Evolutionary conservation across 92 coral and sea anemone genomes (phyloP).

Genomic region (Phymanthus crucifer): DNA sequence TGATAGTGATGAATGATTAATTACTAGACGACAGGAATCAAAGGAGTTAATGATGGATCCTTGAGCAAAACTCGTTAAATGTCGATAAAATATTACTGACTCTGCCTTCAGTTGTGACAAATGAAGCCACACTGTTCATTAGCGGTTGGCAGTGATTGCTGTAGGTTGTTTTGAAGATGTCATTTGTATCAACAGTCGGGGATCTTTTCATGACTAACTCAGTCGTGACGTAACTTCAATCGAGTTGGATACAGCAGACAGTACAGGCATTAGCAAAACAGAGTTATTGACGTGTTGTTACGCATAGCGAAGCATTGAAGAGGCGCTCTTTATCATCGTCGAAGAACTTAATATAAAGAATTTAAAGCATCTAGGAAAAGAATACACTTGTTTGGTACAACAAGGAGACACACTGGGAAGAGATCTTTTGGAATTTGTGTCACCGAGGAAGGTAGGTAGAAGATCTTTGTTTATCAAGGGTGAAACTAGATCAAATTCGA

Average conservation of each 20-base stretch:
- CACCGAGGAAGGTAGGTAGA: background rate
- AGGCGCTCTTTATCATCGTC: background rate
- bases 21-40: too few species aligned
- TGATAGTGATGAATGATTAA: too few species aligned
- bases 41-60: too few species aligned
- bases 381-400: background rate
- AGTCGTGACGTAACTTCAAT: background rate
- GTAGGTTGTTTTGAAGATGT: background rate
- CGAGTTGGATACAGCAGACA: background rate
- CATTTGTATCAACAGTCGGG: background rate
- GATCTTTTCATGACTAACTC: background rate
- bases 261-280: background rate
- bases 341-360: background rate
- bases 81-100: too few species aligned
- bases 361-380: background rate
- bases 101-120: too few species aligned
- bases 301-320: constrained; percentile 18
- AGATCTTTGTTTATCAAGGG: background rate
- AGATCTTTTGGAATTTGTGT: background rate
- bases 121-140: too few species aligned
- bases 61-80: too few species aligned
- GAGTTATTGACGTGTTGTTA: constrained; percentile 29
- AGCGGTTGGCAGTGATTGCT: too few species aligned
- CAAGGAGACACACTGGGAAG: background rate
- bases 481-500: background rate